Conservation (phyloP, 2,113 vertebrate genomes). For the Psophia crepitans region DNA sequence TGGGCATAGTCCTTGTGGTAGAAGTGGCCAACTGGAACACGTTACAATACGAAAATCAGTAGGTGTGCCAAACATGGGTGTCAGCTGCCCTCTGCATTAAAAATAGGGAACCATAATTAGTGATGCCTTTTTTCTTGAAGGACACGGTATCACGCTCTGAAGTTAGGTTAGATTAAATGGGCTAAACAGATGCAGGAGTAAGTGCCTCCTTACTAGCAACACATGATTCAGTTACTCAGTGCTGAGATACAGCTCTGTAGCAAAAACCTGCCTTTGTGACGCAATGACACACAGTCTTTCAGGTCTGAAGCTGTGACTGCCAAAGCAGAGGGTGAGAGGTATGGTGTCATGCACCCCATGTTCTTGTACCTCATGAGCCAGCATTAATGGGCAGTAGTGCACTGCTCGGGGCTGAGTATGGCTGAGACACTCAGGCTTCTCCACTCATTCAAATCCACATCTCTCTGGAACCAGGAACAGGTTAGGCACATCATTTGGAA, state of each 20-base stretch:
- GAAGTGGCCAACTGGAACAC: background rate
- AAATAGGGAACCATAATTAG: background rate
- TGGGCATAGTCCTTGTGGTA: background rate
- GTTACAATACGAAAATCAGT: background rate
- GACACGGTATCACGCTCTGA: background rate
- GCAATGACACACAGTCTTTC: background rate
- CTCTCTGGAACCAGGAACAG: background rate
- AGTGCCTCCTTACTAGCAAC: background rate
- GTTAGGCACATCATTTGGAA: background rate
- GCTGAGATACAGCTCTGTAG: background rate
- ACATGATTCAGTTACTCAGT: rapidly evolving
- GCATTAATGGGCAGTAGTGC: background rate
- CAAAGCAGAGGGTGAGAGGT: background rate
- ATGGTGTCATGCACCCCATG: background rate
- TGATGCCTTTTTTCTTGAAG: background rate
- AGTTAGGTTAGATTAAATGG: background rate
- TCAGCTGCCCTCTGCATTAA: rapidly evolving
- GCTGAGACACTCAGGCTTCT: background rate
- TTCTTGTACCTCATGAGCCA: background rate
- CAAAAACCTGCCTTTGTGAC: background rate
- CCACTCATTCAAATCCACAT: background rate
- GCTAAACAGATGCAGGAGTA: background rate
- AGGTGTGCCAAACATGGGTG: background rate
- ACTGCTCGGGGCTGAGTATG: background rate
- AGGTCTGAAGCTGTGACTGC: background rate